phyloP scores from a whole-genome alignment of 2,888 invertebrate genomes.

The Mimachlamys varia region DNA sequence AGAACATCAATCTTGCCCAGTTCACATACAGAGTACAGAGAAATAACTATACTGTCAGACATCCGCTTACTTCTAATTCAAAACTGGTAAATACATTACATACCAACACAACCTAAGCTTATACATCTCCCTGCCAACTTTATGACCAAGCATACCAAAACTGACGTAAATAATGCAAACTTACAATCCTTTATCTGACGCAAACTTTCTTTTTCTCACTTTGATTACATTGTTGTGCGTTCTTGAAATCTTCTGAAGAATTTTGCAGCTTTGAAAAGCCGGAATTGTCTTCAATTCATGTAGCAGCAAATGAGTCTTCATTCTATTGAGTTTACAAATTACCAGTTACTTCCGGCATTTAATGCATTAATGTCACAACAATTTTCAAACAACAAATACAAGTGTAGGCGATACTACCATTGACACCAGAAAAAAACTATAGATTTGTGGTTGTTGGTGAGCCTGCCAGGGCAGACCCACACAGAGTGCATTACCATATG shows the following conservation, averaged over 20 bases:
- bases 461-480: neutral
- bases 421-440: neutral
- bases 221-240: neutral
- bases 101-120: neutral
- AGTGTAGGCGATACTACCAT: neutral
- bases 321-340: neutral
- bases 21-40: neutral
- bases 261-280: neutral
- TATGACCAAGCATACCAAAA: neutral
- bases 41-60: neutral
- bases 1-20: neutral
- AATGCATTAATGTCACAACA: neutral
- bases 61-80: neutral
- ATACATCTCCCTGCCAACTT: neutral
- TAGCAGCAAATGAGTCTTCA: neutral
- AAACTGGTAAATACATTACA: constrained; percentile 27
- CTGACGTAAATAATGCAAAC: neutral
- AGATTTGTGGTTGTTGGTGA: neutral
- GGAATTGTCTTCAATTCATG: neutral
- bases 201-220: neutral
- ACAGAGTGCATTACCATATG: neutral
- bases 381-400: neutral
- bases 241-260: neutral
- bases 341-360: neutral
- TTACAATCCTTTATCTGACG: neutral